Percentiles rank a stretch among this genome's conserved stretches.
Conservation (phyloP, 2,888 invertebrate genomes). For the Phaonia tiefii region DNA sequence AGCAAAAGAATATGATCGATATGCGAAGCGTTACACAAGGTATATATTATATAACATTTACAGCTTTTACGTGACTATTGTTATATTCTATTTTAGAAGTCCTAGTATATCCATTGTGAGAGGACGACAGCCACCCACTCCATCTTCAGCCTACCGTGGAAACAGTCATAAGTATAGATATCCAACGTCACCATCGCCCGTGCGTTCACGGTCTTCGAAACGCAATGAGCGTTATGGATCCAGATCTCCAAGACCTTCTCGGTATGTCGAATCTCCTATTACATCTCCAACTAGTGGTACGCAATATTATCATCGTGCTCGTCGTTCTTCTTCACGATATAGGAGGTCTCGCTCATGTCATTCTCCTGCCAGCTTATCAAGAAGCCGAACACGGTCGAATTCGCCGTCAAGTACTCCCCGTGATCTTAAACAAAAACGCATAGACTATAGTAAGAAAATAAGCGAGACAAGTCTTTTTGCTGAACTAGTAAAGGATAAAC, state of each 20-base stretch:
- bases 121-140: conserved; percentile 71
- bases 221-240: conserved; percentile 75
- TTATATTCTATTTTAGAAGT: conserved; percentile 70
- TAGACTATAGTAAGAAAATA: conserved; percentile 89
- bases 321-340: conserved; percentile 70
- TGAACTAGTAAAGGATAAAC: conserved; percentile 92
- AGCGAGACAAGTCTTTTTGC: conserved; percentile 94
- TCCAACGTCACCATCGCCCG: conserved; percentile 78
- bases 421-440: conserved; percentile 81
- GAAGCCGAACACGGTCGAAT: conserved; percentile 76
- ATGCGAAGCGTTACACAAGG: conserved; percentile 77
- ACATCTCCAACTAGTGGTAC: conserved; percentile 61
- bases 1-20: conserved; percentile 75
- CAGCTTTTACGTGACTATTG: too few relatives aligned
- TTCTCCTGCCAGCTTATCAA: conserved; percentile 71
- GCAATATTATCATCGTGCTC: conserved; percentile 69
- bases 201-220: conserved; percentile 81
- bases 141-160: conserved; percentile 71
- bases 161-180: conserved; percentile 74
- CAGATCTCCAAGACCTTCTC: conserved; percentile 74
- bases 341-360: conserved; percentile 69
- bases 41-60: conserved; percentile 67
- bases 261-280: conserved; percentile 76
- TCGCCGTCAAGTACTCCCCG: conserved; percentile 79
- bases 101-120: conserved; percentile 76